Base-by-base conservation (phyloP, 1,140 invertebrate genomes). In the Panagrolaimus sp. region DNA sequence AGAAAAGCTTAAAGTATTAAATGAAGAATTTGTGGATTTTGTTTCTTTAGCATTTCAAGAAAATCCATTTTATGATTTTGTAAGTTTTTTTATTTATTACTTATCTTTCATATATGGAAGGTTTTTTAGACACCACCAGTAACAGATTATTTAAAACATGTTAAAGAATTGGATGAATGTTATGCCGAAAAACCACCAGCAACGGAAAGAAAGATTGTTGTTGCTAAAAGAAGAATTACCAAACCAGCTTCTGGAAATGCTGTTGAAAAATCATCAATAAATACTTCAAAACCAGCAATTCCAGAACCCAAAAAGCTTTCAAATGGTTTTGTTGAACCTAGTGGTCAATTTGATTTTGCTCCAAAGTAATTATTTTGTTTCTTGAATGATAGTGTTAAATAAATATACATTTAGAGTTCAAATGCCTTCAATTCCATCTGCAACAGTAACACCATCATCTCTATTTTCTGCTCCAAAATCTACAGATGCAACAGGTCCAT, bases 11-110 rank as follows among this genome's bases (percentile, higher is more conserved):
- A 57, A 20, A 20, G 27, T 57, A 11, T 27, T 57, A 20, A 57
- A 57, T 27, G 27, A 11, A 25, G 51, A 57, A 27, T 57, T 57
- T 20, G 51, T 57, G 20, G 51, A 57, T 57, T 57, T 57, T 27
- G 8, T 57, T 27, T 25, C 9, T 20, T 20, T 9, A 4, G 51
- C 51, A 20, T 11, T 57, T 1, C 1, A 57, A 27, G 51, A 57
- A 16, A 57, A 57, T 27, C n/a, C 51, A 27, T 20, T 16, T 16
- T 57, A 57, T 20, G 51, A 57, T 16, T 20, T 57, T 20, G 51
- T 57, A 57, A 57, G 14, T 57, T 1, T 11, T 3, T n/a, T 5
- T 57, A 13, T 57, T 13, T 4, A 38, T 38, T 38, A 38, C 31
- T 38, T 2, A 38, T 2, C 8, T 2, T 1, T 11, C n/a, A 57